Base-by-base conservation (phyloP, 2,113 vertebrate species). In the Entelurus aequoreus region DNA sequence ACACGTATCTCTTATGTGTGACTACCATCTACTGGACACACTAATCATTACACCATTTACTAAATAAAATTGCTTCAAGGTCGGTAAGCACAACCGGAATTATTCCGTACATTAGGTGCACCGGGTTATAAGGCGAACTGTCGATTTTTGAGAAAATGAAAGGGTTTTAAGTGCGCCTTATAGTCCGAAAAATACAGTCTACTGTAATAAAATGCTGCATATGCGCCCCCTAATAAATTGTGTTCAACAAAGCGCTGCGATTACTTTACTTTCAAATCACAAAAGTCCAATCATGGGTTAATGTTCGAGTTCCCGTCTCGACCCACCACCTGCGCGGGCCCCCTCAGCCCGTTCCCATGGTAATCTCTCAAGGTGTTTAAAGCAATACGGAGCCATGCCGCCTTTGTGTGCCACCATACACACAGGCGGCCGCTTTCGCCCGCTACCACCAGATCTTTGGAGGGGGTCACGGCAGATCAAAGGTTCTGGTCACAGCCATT, bases 401-500 rank as follows among this genome's bases (percentile, higher is more conserved):
- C 75, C 81, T 85, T 89, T 88, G 86, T 89, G 79, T 74, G 72
- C 36, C 68, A 58, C 38, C 84, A 83, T 80, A 78, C 75, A 87
- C 87, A 86, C 82, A 84, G 86, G 66, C 81, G 69, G 67, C 73
- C 73, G 66, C 79, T 19, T 82, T 79, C 60, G 70, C 72, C 79
- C 78, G 42, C 9, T 46, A 71, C 74, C 79, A 79, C 72, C 77
- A 81, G 82, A 84, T 72, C 81, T 80, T 87, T 82, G 66, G 66
- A 85, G 78, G 81, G 84, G 89, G 88, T 88, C 87, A 86, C 71
- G 78, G 84, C 86, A 90, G 89, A 92, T 92, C 90, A 92, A 92
- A 91, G 89, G 86, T 90, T 83, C 84, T 87, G 88, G 89, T 92
- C 89, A 90, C 83, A 87, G 89, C 86, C 89, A 90, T 92, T 92